Conservation (phyloP, 2,797 vertebrate species). For the Labroides dimidiatus region DNA sequence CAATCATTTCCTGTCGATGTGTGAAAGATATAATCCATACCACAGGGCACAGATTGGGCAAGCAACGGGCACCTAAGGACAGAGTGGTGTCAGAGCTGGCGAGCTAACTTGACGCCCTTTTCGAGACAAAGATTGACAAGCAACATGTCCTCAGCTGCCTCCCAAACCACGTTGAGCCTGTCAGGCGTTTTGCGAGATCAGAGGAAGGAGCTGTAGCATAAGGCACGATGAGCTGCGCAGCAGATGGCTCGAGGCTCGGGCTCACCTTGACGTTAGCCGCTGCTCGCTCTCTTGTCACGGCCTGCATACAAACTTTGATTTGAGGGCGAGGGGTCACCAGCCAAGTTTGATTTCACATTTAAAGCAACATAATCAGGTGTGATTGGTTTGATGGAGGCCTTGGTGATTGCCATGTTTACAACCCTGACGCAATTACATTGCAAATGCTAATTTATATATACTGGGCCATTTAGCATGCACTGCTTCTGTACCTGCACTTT, state of each 20-base stretch:
- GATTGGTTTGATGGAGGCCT: constrained; percentile 47
- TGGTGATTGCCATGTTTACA: constrained; percentile 57
- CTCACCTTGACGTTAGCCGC: constrained; percentile 72
- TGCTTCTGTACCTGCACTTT: neutral
- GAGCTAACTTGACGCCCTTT: constrained; percentile 51
- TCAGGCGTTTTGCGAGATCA: constrained; percentile 63
- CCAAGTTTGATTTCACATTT: constrained; percentile 49
- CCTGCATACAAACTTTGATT: constrained; percentile 51
- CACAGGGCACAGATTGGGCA: constrained; percentile 10
- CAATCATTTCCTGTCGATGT: constrained; percentile 34
- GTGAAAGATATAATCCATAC: constrained; percentile 42
- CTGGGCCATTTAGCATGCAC: neutral
- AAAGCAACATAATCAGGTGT: constrained; percentile 51
- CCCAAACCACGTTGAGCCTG: constrained; percentile 62
- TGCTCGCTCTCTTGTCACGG: constrained; percentile 16
- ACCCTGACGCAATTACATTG: constrained; percentile 10
- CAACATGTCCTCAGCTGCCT: constrained; percentile 59
- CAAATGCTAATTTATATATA: constrained; percentile 10
- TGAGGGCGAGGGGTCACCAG: constrained; percentile 42
- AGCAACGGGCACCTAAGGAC: constrained; percentile 22
- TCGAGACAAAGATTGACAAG: constrained; percentile 64
- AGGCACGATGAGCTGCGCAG: constrained; percentile 43
- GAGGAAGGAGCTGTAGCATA: constrained; percentile 56
- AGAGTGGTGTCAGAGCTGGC: constrained; percentile 31
- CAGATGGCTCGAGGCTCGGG: constrained; percentile 72